Percentiles rank a stretch among this genome's conserved stretches.
Conservation (phyloP, 2,888 invertebrate species). For the Microctonus brassicae region DNA sequence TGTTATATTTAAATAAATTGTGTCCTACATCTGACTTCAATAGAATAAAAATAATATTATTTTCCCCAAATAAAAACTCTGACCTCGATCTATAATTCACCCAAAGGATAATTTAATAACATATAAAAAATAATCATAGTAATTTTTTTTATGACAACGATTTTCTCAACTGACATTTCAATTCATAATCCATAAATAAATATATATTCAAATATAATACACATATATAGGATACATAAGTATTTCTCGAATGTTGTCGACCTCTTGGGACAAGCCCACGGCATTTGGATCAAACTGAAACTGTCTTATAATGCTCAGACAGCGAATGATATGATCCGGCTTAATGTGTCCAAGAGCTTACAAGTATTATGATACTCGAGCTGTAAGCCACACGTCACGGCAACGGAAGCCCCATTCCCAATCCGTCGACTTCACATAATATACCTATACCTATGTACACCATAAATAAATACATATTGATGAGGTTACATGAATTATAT, state of each 20-base stretch:
- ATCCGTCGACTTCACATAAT: conserved; percentile 63
- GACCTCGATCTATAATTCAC: too few relatives aligned
- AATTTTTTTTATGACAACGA: too few relatives aligned
- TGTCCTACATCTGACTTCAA: too few relatives aligned
- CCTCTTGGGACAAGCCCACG: conserved; percentile 24
- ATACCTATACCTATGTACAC: conserved; percentile 42
- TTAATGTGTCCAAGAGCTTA: conserved; percentile 62
- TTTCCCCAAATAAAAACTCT: too few relatives aligned
- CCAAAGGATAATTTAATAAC: too few relatives aligned
- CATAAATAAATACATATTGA: conserved; percentile 31
- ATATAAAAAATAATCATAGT: too few relatives aligned
- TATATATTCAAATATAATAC: too few relatives aligned
- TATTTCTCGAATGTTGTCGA: conserved; percentile 35
- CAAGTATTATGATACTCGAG: conserved; percentile 65
- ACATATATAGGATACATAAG: background rate
- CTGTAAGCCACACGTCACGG: conserved; percentile 54
- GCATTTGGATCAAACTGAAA: conserved; percentile 54
- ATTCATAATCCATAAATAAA: too few relatives aligned
- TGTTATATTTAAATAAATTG: too few relatives aligned
- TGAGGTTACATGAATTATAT: conserved; percentile 7
- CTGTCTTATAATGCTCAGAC: conserved; percentile 52
- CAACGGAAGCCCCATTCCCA: conserved; percentile 58
- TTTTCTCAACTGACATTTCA: too few relatives aligned
- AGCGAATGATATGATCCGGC: conserved; percentile 65
- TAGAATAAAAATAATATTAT: too few relatives aligned